phyloP scores from a whole-genome alignment of 2,113 vertebrate genomes.

The Epinephelus fuscoguttatus region DNA sequence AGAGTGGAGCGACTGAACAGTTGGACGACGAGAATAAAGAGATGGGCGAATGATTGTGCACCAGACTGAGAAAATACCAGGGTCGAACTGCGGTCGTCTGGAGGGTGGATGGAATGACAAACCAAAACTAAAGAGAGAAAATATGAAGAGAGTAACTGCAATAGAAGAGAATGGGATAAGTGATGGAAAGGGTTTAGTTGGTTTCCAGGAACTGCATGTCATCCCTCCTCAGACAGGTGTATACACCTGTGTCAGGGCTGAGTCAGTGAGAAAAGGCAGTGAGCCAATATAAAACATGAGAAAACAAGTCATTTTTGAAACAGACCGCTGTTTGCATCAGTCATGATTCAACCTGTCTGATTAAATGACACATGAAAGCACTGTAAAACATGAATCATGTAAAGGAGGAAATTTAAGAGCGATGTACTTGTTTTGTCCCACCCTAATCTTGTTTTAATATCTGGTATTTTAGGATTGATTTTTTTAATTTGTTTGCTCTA shows the following conservation, averaged over 20 bases:
- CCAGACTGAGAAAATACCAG: constrained; percentile 62
- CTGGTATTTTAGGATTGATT: not conserved
- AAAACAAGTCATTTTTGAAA: not conserved
- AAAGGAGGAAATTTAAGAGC: not conserved
- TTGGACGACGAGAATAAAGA: constrained; percentile 14
- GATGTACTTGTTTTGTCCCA: not conserved
- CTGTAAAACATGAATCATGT: not conserved
- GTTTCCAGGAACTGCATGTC: not conserved
- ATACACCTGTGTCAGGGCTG: constrained; percentile 37
- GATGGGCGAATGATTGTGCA: constrained; percentile 58
- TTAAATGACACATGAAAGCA: too few species aligned
- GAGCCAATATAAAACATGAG: constrained; percentile 13
- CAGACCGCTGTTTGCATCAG: not conserved
- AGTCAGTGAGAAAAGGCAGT: constrained; percentile 26
- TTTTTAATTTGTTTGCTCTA: not conserved
- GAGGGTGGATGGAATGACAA: constrained; percentile 38
- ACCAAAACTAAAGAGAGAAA: constrained; percentile 7
- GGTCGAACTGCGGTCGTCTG: constrained; percentile 58
- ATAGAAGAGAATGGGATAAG: not conserved
- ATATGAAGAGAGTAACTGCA: not conserved
- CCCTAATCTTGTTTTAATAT: not conserved
- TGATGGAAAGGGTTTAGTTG: not conserved
- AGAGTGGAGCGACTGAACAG: not conserved
- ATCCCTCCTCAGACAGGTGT: constrained; percentile 24
- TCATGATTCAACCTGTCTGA: constrained; percentile 26